Evolutionary conservation across 2,797 vertebrate genomes (phyloP).

Genomic region (Sylvilagus floridanus): DNA sequence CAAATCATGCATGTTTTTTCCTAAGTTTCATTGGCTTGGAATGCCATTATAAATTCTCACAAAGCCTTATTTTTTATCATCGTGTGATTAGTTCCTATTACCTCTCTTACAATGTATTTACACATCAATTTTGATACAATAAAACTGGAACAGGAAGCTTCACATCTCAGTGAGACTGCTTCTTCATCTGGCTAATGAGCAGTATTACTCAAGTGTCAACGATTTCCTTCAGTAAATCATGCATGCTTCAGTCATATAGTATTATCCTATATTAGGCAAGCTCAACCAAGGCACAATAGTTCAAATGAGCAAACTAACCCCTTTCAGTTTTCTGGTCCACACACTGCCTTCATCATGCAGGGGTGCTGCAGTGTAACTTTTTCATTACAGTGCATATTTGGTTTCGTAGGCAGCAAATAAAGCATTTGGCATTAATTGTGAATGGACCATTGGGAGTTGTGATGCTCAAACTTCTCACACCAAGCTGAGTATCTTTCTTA

Average conservation of each 20-base stretch:
- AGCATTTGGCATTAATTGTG: constrained; percentile 43
- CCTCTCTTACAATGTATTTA: background rate
- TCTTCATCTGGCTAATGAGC: background rate
- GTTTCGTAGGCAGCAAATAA: constrained; percentile 41
- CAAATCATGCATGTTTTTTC: background rate
- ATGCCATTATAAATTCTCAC: background rate
- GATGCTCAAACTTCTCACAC: background rate
- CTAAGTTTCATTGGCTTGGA: background rate
- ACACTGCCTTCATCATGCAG: background rate
- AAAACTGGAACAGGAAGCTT: background rate
- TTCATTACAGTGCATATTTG: background rate
- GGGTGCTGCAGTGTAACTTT: background rate
- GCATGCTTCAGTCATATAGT: background rate
- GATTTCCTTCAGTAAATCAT: background rate
- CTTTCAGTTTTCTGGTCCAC: background rate
- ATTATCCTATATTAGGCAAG: accelerated
- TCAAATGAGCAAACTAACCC: background rate
- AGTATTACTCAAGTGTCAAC: background rate
- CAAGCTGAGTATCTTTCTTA: constrained; percentile 43
- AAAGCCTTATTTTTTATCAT: background rate
- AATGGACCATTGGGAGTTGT: background rate
- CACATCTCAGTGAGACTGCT: background rate
- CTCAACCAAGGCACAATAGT: background rate
- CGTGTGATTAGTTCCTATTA: background rate
- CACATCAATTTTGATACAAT: background rate